Evolutionary conservation across 2,888 invertebrate species (phyloP), one percentile per base, ranked within the genome.

Genomic region (Epinotia bilunana): DNA sequence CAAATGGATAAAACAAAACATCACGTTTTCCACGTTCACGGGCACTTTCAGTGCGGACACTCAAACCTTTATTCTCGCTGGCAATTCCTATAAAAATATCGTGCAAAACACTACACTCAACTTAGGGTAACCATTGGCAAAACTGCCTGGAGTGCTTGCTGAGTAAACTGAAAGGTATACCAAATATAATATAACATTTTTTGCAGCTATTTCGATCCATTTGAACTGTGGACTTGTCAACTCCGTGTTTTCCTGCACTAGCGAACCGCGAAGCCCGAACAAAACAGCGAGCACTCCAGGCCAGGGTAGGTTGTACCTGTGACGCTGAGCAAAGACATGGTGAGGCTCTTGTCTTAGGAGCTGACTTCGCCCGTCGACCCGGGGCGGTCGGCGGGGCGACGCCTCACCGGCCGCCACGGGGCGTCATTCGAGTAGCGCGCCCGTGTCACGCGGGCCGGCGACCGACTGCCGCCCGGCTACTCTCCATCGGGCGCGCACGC

Each of bases 291-390:
- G 60, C 70, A 70, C 61, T 18, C 33, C 70, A 62, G 53, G 28
- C 78, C 81, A 77, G 80, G 84, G 13, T 57, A 39, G 79, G 81
- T 83, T 83, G 28, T 84, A 94, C 94, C 94, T 94, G 94, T 94
- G 88, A 94, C 94, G 94, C 94, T 94, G 90, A 94, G 94, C 88
- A 94, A 92, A 89, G 94, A 94, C 94, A 94, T 94, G 92, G 83
- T 93, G 92, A 88, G 91, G 86, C 88, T 64, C 68, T 88, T 84
- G 84, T 86, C 90, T 84, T 79, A 81, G 83, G 71, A 70, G 88
- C 86, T 86, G 84, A 89, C 88, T 89, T 89, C 91, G 91, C 93
- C 93, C 93, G 93, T 92, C 93, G 93, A 93, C 93, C 92, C 93
- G 91, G 87, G 91, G 91, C 92, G 93, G 93, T 93, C 93, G 93